Conservation (phyloP, 92 coral and sea anemone species). For the Porites rus region DNA sequence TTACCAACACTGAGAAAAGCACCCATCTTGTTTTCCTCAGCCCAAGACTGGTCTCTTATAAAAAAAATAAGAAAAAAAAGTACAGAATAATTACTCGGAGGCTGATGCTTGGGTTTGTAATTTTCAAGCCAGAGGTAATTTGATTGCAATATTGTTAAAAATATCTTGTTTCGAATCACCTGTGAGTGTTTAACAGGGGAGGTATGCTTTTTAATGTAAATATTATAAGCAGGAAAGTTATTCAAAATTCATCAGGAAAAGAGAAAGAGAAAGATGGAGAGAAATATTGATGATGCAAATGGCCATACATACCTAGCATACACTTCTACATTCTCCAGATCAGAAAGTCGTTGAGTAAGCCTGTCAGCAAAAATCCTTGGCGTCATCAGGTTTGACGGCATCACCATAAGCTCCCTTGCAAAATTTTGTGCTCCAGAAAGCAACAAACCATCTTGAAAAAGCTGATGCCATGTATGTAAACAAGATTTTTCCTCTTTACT, state of each 20-base stretch:
- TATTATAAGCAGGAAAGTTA: too few relatives aligned
- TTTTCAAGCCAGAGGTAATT: not conserved
- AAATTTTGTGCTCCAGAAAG: conserved; percentile 88
- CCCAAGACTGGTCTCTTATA: conserved; percentile 89
- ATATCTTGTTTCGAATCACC: too few relatives aligned
- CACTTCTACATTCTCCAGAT: conserved; percentile 64
- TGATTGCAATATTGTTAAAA: too few relatives aligned
- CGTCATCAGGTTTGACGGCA: conserved; percentile 90
- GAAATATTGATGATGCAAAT: too few relatives aligned
- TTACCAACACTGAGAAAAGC: conserved; percentile 93
- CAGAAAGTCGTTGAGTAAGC: conserved; percentile 66
- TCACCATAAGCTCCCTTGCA: conserved; percentile 89
- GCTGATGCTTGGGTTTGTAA: not conserved
- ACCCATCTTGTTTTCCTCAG: conserved; percentile 84
- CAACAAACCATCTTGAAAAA: conserved; percentile 81
- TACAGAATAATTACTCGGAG: too few relatives aligned
- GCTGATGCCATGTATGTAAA: not conserved
- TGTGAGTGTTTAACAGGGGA: too few relatives aligned
- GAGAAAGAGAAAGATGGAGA: too few relatives aligned
- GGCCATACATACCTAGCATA: conserved; percentile 64
- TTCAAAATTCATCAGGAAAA: too few relatives aligned
- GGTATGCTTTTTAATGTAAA: not conserved
- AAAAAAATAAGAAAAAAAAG: not conserved
- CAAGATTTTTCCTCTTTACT: conserved; percentile 26
- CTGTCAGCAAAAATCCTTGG: conserved; percentile 87